Base-by-base conservation (phyloP, 2,888 invertebrate genomes). In the Orchesellides sinensis region DNA sequence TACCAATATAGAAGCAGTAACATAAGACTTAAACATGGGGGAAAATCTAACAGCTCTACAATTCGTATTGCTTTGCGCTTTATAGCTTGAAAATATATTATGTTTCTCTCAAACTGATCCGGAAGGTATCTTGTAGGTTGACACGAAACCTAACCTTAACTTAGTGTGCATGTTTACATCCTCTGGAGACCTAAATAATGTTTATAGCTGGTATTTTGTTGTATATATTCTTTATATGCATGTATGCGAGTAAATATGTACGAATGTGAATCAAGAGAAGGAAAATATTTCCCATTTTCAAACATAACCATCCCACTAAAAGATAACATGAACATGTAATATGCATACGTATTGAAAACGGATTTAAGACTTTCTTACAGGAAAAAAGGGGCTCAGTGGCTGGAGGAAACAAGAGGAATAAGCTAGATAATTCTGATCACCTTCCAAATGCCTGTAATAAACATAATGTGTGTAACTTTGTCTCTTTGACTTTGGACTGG, bases 381-480 rank as follows among this genome's bases (percentile, higher is more conserved):
- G 17, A 17, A 2, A 66, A 35, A 35, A 52, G 54, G 32, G 32
- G 23, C 70, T 35, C 29, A 32, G 21, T 29, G n/a, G 23, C 21
- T n/a, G 2, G n/a, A 17, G 63, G 35, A 35, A 47, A 17, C 10
- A 23, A 14, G 47, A 21, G n/a, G 45, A 45, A 40, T 25, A 21
- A 66, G 4, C 40, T 35, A 1, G 14, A 19, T 32, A 19, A 6
- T 21, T 63, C 19, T 40, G 63, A 66, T 66, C 69, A 69, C 35
- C 47, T 35, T 66, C 45, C 23, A 35, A 63, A 19, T 25, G 45
- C 4, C 14, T 40, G 40, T 40, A 10, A 2, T 45, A 72, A 59
- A 25, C n/a, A n/a, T n/a, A n/a, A n/a, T n/a, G n/a, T 32, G n/a
- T n/a, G 52, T 65, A 65, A 74, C 65, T 74, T 74, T 66, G 47